phyloP scores from a whole-genome alignment of 2,113 vertebrate genomes.

The Peucedramus taeniatus region DNA sequence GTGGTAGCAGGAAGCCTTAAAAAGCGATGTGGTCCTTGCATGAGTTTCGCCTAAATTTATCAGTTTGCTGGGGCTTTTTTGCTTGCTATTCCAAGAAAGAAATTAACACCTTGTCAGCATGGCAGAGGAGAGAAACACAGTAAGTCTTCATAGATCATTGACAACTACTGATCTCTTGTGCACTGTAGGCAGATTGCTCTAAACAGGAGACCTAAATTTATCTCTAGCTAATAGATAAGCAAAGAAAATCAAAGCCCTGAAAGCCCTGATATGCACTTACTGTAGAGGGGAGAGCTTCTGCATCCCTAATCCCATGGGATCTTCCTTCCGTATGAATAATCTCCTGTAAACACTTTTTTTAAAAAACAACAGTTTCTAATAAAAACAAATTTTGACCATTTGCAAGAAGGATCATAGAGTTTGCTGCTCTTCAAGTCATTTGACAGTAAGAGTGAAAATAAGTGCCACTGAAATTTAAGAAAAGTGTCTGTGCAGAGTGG shows the following conservation, averaged over 20 bases:
- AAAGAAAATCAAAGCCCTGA: background rate
- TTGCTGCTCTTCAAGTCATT: background rate
- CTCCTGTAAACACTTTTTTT: background rate
- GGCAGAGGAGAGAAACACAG: slow-evolving; percentile 22
- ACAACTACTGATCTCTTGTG: slow-evolving; percentile 48
- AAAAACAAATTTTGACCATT: background rate
- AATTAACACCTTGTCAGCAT: slow-evolving; percentile 53
- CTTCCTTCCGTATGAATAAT: background rate
- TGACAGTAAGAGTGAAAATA: background rate
- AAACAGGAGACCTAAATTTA: slow-evolving; percentile 47
- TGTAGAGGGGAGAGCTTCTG: background rate
- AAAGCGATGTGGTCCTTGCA: slow-evolving; percentile 8
- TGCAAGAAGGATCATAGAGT: background rate
- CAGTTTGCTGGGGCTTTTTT: background rate
- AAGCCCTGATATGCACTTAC: background rate
- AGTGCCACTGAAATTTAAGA: background rate
- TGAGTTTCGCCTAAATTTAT: background rate
- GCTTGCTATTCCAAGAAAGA: slow-evolving; percentile 35
- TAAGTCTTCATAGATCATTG: slow-evolving; percentile 50
- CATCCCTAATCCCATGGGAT: background rate
- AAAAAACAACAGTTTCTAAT: background rate
- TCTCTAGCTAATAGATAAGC: slow-evolving; percentile 33
- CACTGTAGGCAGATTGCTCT: slow-evolving; percentile 21
- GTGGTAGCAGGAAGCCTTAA: slow-evolving; percentile 17
- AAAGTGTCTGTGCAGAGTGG: background rate